Conservation (phyloP, 2,113 vertebrate genomes). For the Alces alces region DNA sequence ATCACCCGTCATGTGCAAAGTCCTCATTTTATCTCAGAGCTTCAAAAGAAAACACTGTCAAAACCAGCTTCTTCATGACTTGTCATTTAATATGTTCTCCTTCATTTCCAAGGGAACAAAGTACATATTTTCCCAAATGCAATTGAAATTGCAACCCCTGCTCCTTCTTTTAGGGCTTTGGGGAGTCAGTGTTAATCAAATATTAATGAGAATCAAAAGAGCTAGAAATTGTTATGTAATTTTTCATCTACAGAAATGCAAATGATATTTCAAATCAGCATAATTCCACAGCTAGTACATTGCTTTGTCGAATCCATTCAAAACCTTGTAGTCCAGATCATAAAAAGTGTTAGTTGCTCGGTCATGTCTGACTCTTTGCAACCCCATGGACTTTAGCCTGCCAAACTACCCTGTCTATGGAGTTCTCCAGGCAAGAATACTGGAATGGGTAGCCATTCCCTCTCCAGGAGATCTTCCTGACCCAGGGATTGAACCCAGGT, state of each 20-base stretch:
- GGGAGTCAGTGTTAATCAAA: constrained; percentile 15
- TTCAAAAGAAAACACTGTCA: constrained; percentile 17
- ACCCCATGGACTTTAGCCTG: neutral
- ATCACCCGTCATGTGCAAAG: neutral
- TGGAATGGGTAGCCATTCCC: neutral
- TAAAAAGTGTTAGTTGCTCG: neutral
- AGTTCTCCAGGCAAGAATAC: neutral
- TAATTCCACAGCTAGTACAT: neutral
- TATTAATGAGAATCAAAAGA: constrained; percentile 21
- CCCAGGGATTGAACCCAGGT: neutral
- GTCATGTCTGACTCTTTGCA: neutral
- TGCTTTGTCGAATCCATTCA: constrained; percentile 15
- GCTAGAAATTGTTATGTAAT: neutral
- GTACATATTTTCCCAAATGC: constrained; percentile 1
- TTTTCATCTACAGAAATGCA: constrained; percentile 45
- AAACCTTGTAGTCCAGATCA: neutral
- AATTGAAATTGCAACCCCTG: constrained; percentile 21
- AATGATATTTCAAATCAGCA: constrained; percentile 30
- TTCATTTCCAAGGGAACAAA: constrained; percentile 23
- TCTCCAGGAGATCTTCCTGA: neutral
- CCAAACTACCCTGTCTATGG: neutral
- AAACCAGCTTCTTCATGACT: neutral
- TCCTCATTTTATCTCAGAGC: constrained; percentile 15
- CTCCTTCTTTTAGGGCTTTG: neutral
- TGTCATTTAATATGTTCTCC: neutral